These are phyloP conservation scores for Corella eumyota DNA, from an alignment of 23 tunicate genomes.

Conservation along the genomic window DNA sequence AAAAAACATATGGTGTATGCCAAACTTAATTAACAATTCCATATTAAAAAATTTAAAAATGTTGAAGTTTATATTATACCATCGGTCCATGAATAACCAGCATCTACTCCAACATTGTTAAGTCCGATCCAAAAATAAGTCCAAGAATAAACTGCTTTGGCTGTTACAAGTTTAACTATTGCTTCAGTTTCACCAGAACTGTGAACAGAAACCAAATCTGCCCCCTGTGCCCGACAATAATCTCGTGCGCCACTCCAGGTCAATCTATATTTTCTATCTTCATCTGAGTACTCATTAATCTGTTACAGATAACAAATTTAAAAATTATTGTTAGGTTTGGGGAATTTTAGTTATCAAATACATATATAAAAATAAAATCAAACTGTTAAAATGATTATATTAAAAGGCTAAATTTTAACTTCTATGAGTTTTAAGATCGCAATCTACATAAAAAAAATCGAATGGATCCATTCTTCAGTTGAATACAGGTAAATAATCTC, in stretches of 20 bases:
- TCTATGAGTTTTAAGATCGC: too few species aligned
- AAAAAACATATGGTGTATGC: too few species aligned
- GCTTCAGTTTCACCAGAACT: slow-evolving; percentile 34
- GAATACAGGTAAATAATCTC: too few species aligned
- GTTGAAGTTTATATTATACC: slow-evolving; percentile 20
- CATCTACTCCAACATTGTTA: slow-evolving; percentile 27
- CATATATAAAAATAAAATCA: too few species aligned
- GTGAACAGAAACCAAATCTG: slow-evolving; percentile 69
- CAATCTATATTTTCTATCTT: slow-evolving; percentile 17
- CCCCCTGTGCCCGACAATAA: slow-evolving; percentile 71
- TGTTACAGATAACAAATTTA: slow-evolving; percentile 1
- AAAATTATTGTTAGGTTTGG: background rate
- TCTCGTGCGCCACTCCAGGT: slow-evolving; percentile 54
- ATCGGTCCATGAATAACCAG: slow-evolving; percentile 79
- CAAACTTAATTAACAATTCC: background rate
- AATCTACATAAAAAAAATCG: too few species aligned
- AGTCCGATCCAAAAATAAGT: slow-evolving; percentile 83
- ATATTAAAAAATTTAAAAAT: background rate
- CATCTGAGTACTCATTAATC: slow-evolving; percentile 46
- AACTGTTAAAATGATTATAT: too few species aligned
- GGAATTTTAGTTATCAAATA: background rate
- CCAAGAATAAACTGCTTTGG: slow-evolving; percentile 23
- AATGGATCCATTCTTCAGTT: too few species aligned
- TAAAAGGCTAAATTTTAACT: too few species aligned
- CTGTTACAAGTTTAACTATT: slow-evolving; percentile 22